Evolutionary conservation across 2,888 invertebrate species (phyloP).

Genomic region (Sphaerophoria taeniata): DNA sequence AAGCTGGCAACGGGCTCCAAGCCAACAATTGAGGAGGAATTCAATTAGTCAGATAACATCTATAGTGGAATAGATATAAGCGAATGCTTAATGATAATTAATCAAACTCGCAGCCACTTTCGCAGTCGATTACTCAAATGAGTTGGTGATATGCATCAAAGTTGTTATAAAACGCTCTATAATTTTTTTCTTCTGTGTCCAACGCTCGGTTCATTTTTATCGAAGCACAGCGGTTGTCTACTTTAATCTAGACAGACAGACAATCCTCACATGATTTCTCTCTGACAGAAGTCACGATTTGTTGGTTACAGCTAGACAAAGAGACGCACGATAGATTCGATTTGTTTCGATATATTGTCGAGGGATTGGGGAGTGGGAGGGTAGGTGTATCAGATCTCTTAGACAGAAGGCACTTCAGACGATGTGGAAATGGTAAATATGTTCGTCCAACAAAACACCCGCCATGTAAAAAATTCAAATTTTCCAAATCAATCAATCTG

Average conservation of each 20-base stretch:
- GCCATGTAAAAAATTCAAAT: conserved; percentile 70
- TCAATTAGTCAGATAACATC: conserved; percentile 70
- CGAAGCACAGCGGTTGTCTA: conserved; percentile 34
- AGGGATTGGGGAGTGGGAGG: neutral
- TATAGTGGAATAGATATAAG: conserved; percentile 44
- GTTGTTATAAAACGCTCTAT: conserved; percentile 42
- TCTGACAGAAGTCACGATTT: conserved; percentile 65
- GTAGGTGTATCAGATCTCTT: neutral
- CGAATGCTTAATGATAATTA: conserved; percentile 54
- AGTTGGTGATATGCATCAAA: conserved; percentile 68
- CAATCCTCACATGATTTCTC: conserved; percentile 68
- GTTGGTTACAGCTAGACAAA: conserved; percentile 2
- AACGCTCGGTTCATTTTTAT: neutral
- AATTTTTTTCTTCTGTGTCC: neutral
- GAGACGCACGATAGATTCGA: conserved; percentile 43
- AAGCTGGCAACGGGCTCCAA: conserved; percentile 29
- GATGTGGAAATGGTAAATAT: neutral
- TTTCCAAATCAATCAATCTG: conserved; percentile 68
- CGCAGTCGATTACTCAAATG: conserved; percentile 73
- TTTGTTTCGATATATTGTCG: conserved; percentile 3
- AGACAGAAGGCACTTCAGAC: neutral
- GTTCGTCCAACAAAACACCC: conserved; percentile 1
- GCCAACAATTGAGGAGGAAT: conserved; percentile 61
- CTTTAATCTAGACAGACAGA: conserved; percentile 64
- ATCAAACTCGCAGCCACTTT: conserved; percentile 69